Evolutionary conservation across 2,888 invertebrate genomes (phyloP), one percentile per base, ranked within the genome.

Genomic region (Ophioninae sp.): DNA sequence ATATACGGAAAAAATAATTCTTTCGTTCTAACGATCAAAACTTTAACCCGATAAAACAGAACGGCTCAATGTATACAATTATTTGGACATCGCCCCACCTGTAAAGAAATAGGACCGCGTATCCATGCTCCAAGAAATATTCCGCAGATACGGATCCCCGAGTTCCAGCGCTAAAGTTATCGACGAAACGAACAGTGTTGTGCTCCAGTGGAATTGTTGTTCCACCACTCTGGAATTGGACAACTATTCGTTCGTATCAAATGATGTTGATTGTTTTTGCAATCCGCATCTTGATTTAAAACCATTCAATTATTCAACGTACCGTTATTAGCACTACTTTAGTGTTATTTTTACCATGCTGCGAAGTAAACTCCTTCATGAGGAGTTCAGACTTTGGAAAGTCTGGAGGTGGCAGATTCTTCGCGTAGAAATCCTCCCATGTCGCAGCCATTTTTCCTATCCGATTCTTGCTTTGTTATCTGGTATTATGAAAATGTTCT

Each of bases 121-220:
- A 99, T 61, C 95, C 96, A 86, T 95, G 93, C 87, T 97, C 96
- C 61, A 99, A 94, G 93, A 99, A 99, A 92, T 98, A 97, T 94
- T 99, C 99, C 0, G 99, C 96, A 0, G 99, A 99, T 0, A 98
- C 96, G 0, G 99, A 96, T 30, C 99, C 99, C 86, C 99, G 95
- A 0, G 97, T 98, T 67, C 99, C 99, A 21, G 98, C 97, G 93
- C 99, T 99, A 93, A 99, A 99, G 94, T 99, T 99, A 93, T 99
- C 99, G 78, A 99, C 98, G 93, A 98, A 99, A 73, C 99, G 95
- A 0, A 99, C 99, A 0, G 99, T 99, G 92, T 98, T 98, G 92
- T 98, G 98, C 92, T 99, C 99, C 79, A 99, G 93, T 0, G 99
- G 99, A 6, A 99, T 98, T 57, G 98, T 98, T 6, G 99, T 99